Evolutionary conservation across 37 sponge, comb jelly and placozoan species (phyloP), one percentile per base, ranked within the genome.

Genomic region (Bolinopsis microptera): DNA sequence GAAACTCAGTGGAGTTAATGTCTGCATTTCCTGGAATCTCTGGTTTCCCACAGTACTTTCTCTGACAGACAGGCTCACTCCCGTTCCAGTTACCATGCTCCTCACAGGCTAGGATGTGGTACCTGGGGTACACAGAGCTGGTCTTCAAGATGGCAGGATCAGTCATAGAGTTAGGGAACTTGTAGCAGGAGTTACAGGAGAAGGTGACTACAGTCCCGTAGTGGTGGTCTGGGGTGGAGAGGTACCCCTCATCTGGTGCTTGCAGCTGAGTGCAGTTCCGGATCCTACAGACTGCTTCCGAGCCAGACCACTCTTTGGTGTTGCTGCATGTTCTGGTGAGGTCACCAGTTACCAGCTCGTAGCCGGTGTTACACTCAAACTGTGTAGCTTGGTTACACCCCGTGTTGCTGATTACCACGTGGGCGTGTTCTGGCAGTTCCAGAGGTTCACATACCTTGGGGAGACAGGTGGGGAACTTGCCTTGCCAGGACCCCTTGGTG

Each of bases 31-130:
- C 61, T 25, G 90, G 90, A 16, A 39, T 86, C 26, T 28, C 36
- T 8, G 90, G 90, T 86, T 41, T 39, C 38, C 61, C 61, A 40
- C 90, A 86, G 61, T 41, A 39, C 90, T 41, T 86, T 48, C 61
- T 86, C 61, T 86, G 41, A 41, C 90, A 86, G 25, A 41, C 41
- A 0, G 90, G 90, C 22, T 86, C 90, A n/a, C 61, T 41, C n/a
- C 90, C 90, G 31, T 86, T 86, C 90, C 90, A 86, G 90, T 86
- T 86, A 1, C 90, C 90, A 40, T 39, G 41, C 1, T 35, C 90
- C 30, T 86, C 90, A n/a, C 90, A 86, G 1, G 3, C 22, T 27
- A 86, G 90, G 27, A 86, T 86, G 90, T 86, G 90, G 90, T 86
- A 86, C 5, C 90, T 31, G 5, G 80, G 80, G 37, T 77, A 77